Evolutionary conservation across 2,888 invertebrate species (phyloP).

Genomic region (Nemurella pictetii): DNA sequence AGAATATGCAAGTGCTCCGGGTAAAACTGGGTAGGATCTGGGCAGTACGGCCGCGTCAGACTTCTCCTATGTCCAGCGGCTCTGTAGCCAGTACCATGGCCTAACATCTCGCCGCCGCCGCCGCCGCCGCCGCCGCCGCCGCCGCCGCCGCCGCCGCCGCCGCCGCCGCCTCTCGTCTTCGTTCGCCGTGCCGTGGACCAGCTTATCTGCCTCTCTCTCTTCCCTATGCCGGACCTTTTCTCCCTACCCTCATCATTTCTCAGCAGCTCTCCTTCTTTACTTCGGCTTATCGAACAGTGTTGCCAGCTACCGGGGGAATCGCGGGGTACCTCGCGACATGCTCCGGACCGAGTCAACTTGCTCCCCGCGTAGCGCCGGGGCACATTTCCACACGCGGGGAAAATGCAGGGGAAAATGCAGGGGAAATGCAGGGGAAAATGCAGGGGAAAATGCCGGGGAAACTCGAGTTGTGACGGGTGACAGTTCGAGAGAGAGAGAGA

Average conservation of each 20-base stretch:
- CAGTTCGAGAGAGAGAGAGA: neutral
- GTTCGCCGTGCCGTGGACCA: neutral
- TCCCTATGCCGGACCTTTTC: constrained; percentile 30
- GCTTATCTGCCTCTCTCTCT: constrained; percentile 5
- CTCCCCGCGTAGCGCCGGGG: neutral
- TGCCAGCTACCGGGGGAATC: constrained; percentile 19
- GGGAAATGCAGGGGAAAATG: too few species aligned
- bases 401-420: too few species aligned
- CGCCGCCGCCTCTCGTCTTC: constrained; percentile 14
- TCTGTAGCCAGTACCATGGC: too few species aligned
- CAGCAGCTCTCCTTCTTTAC: constrained; percentile 33
- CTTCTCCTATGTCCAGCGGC: neutral
- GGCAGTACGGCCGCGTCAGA: neutral
- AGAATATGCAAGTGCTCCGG: neutral
- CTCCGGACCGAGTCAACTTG: neutral
- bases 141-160: neutral
- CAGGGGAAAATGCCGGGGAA: too few species aligned
- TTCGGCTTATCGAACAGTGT: constrained; percentile 34
- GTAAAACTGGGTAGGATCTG: neutral
- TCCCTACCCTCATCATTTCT: constrained; percentile 31
- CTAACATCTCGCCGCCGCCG: too few species aligned
- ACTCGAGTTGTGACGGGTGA: neutral
- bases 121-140: too few species aligned
- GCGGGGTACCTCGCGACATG: neutral
- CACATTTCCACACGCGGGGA: neutral